Conservation (phyloP, 2,888 invertebrate species). For the Acrobasis suavella region DNA sequence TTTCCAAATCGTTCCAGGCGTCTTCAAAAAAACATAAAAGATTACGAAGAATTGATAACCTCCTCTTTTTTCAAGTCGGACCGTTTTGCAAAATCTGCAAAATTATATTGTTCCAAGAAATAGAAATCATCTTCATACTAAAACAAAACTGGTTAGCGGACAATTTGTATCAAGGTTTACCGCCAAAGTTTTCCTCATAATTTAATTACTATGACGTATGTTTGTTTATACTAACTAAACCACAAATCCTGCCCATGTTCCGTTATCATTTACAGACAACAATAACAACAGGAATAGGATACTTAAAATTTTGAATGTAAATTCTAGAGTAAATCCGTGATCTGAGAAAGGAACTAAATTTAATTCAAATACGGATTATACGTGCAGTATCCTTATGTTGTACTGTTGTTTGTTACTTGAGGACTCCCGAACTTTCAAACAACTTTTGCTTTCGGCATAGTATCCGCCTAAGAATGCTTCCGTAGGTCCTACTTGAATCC, state of each 20-base stretch:
- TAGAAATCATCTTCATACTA: background rate
- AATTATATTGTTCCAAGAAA: conserved; percentile 4
- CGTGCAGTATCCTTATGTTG: background rate
- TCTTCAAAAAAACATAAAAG: too few species aligned
- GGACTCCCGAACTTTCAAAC: background rate
- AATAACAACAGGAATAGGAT: background rate
- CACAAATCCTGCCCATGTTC: background rate
- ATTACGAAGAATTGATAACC: too few species aligned
- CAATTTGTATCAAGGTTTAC: conserved; percentile 11
- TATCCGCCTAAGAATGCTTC: background rate
- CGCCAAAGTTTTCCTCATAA: conserved; percentile 33
- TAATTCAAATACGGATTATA: background rate
- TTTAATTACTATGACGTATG: conserved; percentile 12
- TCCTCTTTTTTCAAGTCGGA: too few species aligned
- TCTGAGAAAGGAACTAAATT: background rate
- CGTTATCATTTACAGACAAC: background rate
- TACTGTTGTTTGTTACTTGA: background rate
- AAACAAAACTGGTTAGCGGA: background rate
- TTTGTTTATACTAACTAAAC: background rate
- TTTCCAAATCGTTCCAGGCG: too few species aligned
- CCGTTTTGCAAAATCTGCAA: background rate
- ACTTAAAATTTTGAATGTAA: background rate
- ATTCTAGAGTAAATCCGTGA: background rate
- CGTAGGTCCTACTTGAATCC: background rate
- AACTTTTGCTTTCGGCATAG: background rate